Evolutionary conservation across 2,888 invertebrate species (phyloP), one percentile per base, ranked within the genome.

Genomic region (Drepanosiphum platanoidis): DNA sequence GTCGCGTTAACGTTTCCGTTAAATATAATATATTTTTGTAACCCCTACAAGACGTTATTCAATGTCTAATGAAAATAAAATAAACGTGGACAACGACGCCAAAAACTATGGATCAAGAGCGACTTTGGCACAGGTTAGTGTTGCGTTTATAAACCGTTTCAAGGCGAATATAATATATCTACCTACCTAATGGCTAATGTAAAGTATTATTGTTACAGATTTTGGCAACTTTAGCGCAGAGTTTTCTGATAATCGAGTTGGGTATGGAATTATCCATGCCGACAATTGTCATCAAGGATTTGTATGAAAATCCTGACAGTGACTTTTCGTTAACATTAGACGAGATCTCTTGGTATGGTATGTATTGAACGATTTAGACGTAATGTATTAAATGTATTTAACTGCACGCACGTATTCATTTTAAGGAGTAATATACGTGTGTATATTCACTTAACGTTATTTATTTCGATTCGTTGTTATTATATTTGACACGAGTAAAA

Each of bases 311-410:
- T 30, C 9, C 68, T 15, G 36, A 81, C 18, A 90, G 91, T 71
- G 91, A 91, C 0, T 88, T 92, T 1, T 90, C 91, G 34, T 90
- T 92, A 75, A 91, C 90, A 52, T 89, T 91, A 87, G 90, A 90
- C 64, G 90, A 92, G 87, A 92, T 92, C 0, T 92, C 92, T 0
- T 92, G 92, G 92, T 92, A 92, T 87, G 92, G 92, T 92, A 88
- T 89, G 91, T 80, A 27, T n/a, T n/a, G n/a, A n/a, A n/a, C n/a
- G n/a, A n/a, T n/a, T n/a, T n/a, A n/a, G n/a, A n/a, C n/a, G n/a
- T 42, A 42, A 9, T 9, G 11, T 42, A 42, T 42, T 42, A 42
- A 42, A 42, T 42, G 5, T 42, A 11, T 42, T 5, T 42, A 11
- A 11, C 42, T 18, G 11, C 11, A 15, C 18, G 13, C 18, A 15